Percentiles rank a stretch among this genome's conserved stretches.
Evolutionary conservation across 1,140 invertebrate genomes (phyloP).

Genomic region (Venturia canescens): DNA sequence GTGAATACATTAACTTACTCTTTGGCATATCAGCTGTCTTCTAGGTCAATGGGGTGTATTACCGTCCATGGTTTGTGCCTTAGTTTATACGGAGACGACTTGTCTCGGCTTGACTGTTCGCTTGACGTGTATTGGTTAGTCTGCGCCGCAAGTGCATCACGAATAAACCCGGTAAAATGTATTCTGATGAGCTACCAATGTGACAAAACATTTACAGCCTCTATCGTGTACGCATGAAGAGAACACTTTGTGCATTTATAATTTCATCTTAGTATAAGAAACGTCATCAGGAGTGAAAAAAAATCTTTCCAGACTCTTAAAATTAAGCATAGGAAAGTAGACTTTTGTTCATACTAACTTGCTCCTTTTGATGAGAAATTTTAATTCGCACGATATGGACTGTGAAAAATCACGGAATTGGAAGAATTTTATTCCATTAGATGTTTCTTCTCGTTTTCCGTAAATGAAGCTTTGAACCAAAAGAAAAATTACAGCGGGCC

Average conservation of each 20-base stretch:
- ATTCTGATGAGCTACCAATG: slow-evolving; percentile 1
- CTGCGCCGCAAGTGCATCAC: background rate
- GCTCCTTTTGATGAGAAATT: too few species aligned
- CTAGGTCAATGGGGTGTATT: slow-evolving; percentile 23
- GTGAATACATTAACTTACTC: slow-evolving; percentile 15
- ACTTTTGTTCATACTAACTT: too few species aligned
- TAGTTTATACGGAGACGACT: background rate
- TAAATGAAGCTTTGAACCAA: too few species aligned
- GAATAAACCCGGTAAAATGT: background rate
- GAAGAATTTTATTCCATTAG: too few species aligned
- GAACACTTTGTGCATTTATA: background rate
- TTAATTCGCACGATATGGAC: too few species aligned
- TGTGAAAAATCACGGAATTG: too few species aligned
- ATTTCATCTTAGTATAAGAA: background rate
- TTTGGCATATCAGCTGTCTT: slow-evolving; percentile 14
- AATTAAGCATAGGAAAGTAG: too few species aligned
- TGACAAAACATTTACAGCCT: slow-evolving; percentile 8
- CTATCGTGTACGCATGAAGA: background rate
- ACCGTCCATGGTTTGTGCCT: background rate
- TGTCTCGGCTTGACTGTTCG: background rate
- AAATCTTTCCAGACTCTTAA: too few species aligned
- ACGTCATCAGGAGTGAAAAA: too few species aligned
- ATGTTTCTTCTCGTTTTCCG: too few species aligned
- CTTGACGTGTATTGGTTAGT: background rate
- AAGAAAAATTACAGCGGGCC: too few species aligned